phyloP scores from a whole-genome alignment of 2,888 invertebrate genomes.

The Alloscopus bannaensis region DNA sequence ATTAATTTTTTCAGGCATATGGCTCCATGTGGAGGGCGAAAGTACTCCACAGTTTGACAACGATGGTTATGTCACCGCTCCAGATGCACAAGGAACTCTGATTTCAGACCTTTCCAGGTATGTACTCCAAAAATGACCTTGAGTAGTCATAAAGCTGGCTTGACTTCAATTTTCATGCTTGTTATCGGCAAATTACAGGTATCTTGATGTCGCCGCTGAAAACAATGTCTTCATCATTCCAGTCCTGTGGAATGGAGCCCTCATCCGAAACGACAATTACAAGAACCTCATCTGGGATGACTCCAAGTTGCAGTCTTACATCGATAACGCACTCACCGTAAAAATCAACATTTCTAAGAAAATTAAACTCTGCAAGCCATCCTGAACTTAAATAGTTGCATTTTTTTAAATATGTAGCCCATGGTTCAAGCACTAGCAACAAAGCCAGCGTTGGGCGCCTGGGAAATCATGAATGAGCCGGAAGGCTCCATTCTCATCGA shows the following conservation, averaged over 20 bases:
- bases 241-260: slow-evolving; percentile 74
- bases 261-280: slow-evolving; percentile 71
- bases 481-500: slow-evolving; percentile 73
- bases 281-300: slow-evolving; percentile 73
- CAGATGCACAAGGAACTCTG: slow-evolving; percentile 71
- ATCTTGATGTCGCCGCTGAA: slow-evolving; percentile 71
- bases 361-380: not conserved
- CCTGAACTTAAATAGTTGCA: not conserved
- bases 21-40: slow-evolving; percentile 74
- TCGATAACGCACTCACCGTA: slow-evolving; percentile 73
- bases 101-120: slow-evolving; percentile 71
- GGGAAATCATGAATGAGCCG: slow-evolving; percentile 74
- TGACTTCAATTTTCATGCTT: too few relatives aligned
- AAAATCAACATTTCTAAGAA: slow-evolving; percentile 6
- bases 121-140: too few relatives aligned
- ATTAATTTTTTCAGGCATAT: slow-evolving; percentile 68
- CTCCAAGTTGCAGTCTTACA: slow-evolving; percentile 73
- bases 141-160: too few relatives aligned
- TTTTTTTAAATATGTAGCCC: slow-evolving; percentile 61
- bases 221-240: slow-evolving; percentile 73
- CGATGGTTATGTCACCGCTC: slow-evolving; percentile 71
- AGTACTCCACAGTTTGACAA: slow-evolving; percentile 72
- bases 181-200: too few relatives aligned
- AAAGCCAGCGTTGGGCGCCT: slow-evolving; percentile 73
- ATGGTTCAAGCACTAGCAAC: slow-evolving; percentile 68